These are phyloP conservation scores for Trichopoda pennipes DNA, from an alignment of 2,888 invertebrate species.

Conservation along the genomic window DNA sequence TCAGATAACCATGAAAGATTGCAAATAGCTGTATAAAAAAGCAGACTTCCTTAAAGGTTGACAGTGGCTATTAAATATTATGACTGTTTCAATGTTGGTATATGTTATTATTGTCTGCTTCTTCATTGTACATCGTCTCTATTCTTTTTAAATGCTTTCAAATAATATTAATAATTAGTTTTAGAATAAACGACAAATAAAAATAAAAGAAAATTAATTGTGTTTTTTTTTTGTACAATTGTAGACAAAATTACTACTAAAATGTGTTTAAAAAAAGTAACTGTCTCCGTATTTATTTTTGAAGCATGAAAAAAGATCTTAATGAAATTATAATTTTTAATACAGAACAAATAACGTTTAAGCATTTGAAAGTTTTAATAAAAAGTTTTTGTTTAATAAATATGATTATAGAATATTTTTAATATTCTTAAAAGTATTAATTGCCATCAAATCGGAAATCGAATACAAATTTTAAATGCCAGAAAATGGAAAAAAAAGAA, in stretches of 20 bases:
- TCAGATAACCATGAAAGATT: not conserved
- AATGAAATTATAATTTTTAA: not conserved
- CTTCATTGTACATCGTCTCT: not conserved
- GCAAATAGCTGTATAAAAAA: slow-evolving; percentile 14
- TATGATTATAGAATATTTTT: not conserved
- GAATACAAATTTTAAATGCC: no score
- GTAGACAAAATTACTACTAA: slow-evolving; percentile 21
- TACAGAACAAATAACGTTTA: not conserved
- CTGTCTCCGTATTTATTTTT: slow-evolving; percentile 42
- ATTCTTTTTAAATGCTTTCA: slow-evolving; percentile 26
- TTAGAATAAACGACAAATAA: slow-evolving; percentile 1
- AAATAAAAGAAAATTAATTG: slow-evolving; percentile 25
- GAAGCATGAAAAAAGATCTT: not conserved
- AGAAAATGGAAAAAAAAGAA: no score
- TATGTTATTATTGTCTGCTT: not conserved
- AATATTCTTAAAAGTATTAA: no score
- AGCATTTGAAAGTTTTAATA: not conserved
- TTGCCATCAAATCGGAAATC: no score
- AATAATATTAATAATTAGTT: slow-evolving; percentile 19
- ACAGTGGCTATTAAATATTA: slow-evolving; percentile 49
- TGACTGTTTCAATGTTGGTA: slow-evolving; percentile 15
- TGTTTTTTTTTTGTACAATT: slow-evolving; percentile 38
- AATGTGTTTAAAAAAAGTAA: slow-evolving; percentile 20
- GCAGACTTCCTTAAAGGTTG: slow-evolving; percentile 45
- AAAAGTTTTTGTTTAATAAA: not conserved